Conservation (phyloP, 2,888 invertebrate genomes). For the Drosophila mayaguana region DNA sequence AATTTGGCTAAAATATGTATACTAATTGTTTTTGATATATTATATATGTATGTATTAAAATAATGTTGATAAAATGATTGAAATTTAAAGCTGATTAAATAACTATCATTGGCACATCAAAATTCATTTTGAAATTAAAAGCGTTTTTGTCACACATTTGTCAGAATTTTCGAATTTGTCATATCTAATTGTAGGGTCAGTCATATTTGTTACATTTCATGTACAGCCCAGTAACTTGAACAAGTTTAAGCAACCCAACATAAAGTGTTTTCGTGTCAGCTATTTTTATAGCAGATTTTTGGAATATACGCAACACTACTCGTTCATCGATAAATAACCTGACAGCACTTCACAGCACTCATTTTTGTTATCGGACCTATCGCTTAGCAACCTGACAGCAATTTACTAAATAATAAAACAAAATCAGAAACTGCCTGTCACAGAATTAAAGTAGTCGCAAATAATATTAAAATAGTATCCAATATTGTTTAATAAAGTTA, state of each 20-base stretch:
- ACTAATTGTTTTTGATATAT: neutral
- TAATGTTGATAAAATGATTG: neutral
- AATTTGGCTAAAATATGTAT: neutral
- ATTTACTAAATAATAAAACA: conserved; percentile 7
- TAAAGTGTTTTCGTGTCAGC: neutral
- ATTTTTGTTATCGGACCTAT: conserved; percentile 24
- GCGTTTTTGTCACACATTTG: neutral
- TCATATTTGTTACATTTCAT: neutral
- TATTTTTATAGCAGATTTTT: neutral
- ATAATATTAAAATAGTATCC: neutral
- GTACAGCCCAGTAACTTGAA: neutral
- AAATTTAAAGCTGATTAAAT: neutral
- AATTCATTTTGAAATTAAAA: conserved; percentile 5
- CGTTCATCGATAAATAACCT: neutral
- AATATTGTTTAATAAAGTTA: neutral
- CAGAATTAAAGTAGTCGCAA: neutral
- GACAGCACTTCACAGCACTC: conserved; percentile 28
- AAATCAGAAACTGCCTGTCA: neutral
- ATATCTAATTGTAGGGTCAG: neutral
- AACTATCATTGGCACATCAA: no score
- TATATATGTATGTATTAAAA: neutral
- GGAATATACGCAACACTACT: no score
- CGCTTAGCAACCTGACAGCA: conserved; percentile 30
- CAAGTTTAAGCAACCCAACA: neutral
- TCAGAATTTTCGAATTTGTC: neutral